Base-by-base conservation (phyloP, 2,797 vertebrate species). In the Anolis apletophallus region DNA sequence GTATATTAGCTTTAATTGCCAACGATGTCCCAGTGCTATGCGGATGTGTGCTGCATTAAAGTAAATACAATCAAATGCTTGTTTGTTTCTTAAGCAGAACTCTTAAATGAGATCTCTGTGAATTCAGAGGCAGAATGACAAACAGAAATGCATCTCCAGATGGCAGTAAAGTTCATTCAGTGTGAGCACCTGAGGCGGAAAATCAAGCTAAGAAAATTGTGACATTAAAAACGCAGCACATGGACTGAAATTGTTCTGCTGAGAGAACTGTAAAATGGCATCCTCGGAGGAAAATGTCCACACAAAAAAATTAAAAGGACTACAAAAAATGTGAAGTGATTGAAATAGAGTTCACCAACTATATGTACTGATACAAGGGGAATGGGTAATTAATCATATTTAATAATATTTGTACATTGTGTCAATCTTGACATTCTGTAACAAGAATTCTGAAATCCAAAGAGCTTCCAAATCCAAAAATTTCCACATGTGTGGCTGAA, bases 141-240 rank as follows among this genome's bases (percentile, higher is more conserved):
- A 90, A 91, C 40, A 79, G 76, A 94, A 92, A 89, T 83, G 19
- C 85, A 88, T 94, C 89, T 93, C 91, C 92, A 94, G 92, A 93
- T 91, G 89, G 91, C 92, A 93, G 89, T 93, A 83, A 92, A 93
- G 78, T 90, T 94, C 84, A 89, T 92, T 89, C 78, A 81, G 54
- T 93, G 86, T 57, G 71, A 90, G 14, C 12, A 92, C 83, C 83
- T 89, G 77, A 76, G 73, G 88, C 83, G 84, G 78, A 91, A 92
- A 91, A 88, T 81, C 76, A 88, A 88, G 91, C 50, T 79, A 87
- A 87, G 88, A 75, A 88, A 79, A 83, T 36, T 57, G 26, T 23
- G 71, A 14, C 78, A 80, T 64, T 77, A 90, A 89, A 92, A 88
- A 34, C 84, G 9, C 12, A 81, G 61, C 67, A 52, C 16, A 87